Percentiles rank a stretch among this genome's conserved stretches.
These are phyloP conservation scores for Laupala kohalensis DNA, from an alignment of 1,140 invertebrate species.

Conservation along the genomic window DNA sequence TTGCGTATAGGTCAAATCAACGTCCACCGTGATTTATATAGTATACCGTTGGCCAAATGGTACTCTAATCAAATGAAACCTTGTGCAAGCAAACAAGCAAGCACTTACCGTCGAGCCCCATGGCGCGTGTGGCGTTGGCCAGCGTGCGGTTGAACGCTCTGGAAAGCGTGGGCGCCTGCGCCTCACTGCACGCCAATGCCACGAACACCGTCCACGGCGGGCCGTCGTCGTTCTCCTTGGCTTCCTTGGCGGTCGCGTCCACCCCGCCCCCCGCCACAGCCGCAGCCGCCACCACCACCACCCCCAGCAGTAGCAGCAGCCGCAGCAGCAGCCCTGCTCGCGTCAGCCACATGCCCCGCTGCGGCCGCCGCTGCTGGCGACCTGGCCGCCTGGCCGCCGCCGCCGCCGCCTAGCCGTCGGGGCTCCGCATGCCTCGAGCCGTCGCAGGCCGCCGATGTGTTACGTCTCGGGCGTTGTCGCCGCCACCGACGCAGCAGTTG, in stretches of 20 bases:
- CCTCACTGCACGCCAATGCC: constrained; percentile 3
- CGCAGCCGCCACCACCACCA: background rate
- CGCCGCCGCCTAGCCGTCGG: background rate
- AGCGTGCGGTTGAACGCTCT: constrained; percentile 1
- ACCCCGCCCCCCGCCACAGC: no score
- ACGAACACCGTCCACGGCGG: background rate
- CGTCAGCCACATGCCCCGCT: background rate
- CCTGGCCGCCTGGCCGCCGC: no score
- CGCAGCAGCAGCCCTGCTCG: background rate
- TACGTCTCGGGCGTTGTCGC: no score
- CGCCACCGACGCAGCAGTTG: background rate
- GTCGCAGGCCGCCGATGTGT: no score
- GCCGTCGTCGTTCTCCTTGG: background rate
- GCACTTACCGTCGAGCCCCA: background rate
- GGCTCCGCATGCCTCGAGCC: no score
- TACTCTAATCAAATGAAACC: no score
- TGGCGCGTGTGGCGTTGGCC: background rate
- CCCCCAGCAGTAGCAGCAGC: background rate
- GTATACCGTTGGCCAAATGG: no score
- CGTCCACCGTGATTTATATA: no score
- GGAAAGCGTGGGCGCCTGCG: constrained; percentile 1
- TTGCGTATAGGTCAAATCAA: no score
- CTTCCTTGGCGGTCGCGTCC: no score
- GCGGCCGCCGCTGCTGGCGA: no score
- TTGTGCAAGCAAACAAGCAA: no score